Evolutionary conservation across 2,113 vertebrate species (phyloP).

Genomic region (Toxotes jaculatrix): DNA sequence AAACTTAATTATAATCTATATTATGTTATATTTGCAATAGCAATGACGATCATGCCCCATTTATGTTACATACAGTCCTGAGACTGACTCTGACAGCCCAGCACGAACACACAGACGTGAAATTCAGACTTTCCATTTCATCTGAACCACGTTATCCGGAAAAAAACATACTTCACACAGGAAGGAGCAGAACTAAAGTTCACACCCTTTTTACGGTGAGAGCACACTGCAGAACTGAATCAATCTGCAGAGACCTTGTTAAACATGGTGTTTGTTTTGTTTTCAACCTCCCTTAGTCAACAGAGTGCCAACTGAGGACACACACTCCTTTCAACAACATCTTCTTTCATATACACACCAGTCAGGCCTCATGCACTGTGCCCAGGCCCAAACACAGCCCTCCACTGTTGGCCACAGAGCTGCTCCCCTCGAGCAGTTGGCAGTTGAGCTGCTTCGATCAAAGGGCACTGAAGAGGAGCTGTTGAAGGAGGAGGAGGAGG

Average conservation of each 20-base stretch:
- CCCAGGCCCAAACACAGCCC: background rate
- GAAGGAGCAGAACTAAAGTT: background rate
- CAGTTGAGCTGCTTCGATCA: constrained; percentile 35
- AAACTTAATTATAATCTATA: too few species aligned
- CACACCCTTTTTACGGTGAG: background rate
- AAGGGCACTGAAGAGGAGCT: constrained; percentile 47
- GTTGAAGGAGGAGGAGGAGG: constrained; percentile 32
- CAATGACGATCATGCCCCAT: too few species aligned
- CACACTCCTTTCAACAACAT: background rate
- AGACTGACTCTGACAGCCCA: too few species aligned
- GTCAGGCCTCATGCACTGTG: background rate
- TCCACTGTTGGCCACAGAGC: constrained; percentile 2
- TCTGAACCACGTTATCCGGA: too few species aligned
- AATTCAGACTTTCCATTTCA: too few species aligned
- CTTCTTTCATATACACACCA: constrained; percentile 2
- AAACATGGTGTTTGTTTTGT: background rate
- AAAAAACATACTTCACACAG: background rate
- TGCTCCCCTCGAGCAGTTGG: constrained; percentile 32
- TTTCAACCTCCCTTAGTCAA: background rate
- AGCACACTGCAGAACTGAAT: background rate
- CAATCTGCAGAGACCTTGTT: background rate
- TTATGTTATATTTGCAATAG: too few species aligned
- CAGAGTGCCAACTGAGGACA: background rate
- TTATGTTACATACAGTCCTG: too few species aligned
- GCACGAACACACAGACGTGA: too few species aligned